Conservation (phyloP, 2,113 vertebrate species). For the Gracilinanus agilis region DNA sequence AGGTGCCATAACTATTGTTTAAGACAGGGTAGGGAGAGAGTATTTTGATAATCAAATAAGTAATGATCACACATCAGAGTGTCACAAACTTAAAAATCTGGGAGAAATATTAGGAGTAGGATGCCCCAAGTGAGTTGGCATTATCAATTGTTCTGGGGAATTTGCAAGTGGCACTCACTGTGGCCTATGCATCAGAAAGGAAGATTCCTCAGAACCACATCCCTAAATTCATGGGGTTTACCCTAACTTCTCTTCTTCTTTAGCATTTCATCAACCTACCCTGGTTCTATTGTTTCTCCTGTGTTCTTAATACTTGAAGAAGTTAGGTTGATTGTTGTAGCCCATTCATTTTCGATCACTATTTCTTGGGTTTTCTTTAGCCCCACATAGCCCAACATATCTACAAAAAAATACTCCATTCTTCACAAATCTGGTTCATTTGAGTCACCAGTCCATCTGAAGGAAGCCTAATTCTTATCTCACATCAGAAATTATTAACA, state of each 20-base stretch:
- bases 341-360: neutral
- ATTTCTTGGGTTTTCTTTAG: neutral
- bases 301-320: neutral
- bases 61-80: neutral
- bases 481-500: neutral
- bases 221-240: neutral
- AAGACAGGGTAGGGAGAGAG: neutral
- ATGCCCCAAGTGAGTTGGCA: neutral
- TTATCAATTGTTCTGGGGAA: neutral
- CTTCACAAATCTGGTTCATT: neutral
- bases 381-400: neutral
- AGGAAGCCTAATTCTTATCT: neutral
- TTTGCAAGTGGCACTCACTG: neutral
- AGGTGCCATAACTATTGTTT: neutral
- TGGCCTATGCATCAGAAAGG: neutral
- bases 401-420: neutral
- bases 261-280: neutral
- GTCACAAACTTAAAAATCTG: neutral
- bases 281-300: neutral
- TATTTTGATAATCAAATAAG: constrained; percentile 15
- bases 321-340: neutral
- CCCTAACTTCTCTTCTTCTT: neutral
- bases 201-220: neutral
- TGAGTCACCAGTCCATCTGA: neutral
- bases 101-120: neutral